Conservation (phyloP, 2,888 invertebrate genomes). For the Zygaena filipendulae region DNA sequence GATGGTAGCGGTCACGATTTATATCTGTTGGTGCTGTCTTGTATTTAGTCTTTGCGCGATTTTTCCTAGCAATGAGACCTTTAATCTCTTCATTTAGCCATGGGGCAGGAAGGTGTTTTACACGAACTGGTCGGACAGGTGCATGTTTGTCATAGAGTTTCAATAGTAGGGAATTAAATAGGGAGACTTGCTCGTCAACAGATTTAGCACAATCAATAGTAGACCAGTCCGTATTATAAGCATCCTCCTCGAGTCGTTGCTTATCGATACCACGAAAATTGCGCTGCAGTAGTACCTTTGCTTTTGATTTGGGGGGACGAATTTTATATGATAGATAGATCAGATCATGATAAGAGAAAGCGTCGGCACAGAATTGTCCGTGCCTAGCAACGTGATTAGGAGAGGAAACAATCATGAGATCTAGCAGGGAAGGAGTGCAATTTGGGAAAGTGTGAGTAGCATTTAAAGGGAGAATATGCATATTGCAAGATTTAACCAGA, state of each 20-base stretch:
- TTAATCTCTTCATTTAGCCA: constrained; percentile 11
- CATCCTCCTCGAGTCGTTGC: constrained; percentile 6
- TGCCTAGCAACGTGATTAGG: constrained; percentile 7
- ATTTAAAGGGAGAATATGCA: constrained; percentile 3
- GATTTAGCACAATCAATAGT: neutral
- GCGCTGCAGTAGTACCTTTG: neutral
- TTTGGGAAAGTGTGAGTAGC: constrained; percentile 6
- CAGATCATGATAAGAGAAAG: constrained; percentile 13
- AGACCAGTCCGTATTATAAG: constrained; percentile 8
- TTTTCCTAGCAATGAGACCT: constrained; percentile 5
- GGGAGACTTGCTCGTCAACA: constrained; percentile 9
- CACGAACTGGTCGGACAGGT: neutral
- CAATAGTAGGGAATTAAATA: neutral
- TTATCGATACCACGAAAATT: constrained; percentile 5
- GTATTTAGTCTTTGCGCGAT: constrained; percentile 8
- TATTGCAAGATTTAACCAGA: neutral
- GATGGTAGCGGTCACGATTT: no score
- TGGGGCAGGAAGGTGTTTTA: neutral
- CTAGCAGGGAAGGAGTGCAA: constrained; percentile 8
- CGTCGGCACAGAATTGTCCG: constrained; percentile 10
- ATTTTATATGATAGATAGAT: constrained; percentile 5
- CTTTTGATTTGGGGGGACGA: neutral
- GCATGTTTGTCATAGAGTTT: neutral
- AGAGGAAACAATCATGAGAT: constrained; percentile 8
- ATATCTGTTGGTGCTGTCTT: constrained; percentile 2